Percentiles rank a stretch among this genome's conserved stretches.
phyloP scores from a whole-genome alignment of 2,888 invertebrate species.

The Tetragonula carbonaria region DNA sequence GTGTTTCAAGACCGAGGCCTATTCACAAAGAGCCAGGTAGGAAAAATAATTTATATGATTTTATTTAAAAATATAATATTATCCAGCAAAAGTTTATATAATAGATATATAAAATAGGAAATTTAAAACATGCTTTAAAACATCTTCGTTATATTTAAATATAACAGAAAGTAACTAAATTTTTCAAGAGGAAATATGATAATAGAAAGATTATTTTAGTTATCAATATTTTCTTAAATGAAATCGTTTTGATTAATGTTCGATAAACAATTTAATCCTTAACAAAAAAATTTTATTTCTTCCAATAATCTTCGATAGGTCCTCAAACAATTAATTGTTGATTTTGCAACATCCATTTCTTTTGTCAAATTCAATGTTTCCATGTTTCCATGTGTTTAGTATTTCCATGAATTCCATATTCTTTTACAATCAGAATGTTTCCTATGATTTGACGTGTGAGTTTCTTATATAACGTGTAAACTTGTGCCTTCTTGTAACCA shows the following conservation, averaged over 20 bases:
- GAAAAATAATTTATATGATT: conserved; percentile 41
- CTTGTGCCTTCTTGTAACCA: no score
- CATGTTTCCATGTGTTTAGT: no score
- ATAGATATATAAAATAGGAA: not conserved
- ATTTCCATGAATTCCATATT: no score
- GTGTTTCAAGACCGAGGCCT: conserved; percentile 71
- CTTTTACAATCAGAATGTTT: no score
- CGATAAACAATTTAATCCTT: not conserved
- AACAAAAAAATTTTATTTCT: no score
- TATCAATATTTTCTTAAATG: conserved; percentile 13
- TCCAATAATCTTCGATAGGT: no score
- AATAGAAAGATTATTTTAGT: conserved; percentile 22
- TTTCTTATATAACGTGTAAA: no score
- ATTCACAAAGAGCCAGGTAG: conserved; percentile 82
- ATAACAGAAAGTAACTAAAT: not conserved
- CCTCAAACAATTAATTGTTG: no score
- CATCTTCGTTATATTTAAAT: not conserved
- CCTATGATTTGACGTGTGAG: no score
- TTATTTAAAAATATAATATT: not conserved
- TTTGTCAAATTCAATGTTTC: no score
- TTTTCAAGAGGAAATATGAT: conserved; percentile 7
- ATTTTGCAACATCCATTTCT: no score
- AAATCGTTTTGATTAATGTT: not conserved
- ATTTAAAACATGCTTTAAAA: not conserved
- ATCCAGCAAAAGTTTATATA: not conserved